phyloP scores from a whole-genome alignment of 2,888 invertebrate genomes.

The Xylota sylvarum region DNA sequence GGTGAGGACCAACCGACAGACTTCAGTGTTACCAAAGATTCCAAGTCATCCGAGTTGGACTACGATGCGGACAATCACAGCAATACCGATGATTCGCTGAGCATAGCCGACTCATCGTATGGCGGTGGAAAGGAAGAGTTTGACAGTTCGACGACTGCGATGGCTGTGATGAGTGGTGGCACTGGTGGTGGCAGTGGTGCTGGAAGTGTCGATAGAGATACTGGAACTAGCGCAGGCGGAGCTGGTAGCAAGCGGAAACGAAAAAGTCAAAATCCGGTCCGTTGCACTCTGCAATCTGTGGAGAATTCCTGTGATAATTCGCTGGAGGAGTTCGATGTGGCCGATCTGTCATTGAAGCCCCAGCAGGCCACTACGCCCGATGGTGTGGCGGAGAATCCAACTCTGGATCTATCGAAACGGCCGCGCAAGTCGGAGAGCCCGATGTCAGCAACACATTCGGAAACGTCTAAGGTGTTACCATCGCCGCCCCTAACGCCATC shows the following conservation, averaged over 20 bases:
- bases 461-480: conserved; percentile 83
- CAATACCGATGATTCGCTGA: conserved; percentile 87
- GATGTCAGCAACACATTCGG: conserved; percentile 77
- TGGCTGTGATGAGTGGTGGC: conserved; percentile 69
- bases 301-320: conserved; percentile 83
- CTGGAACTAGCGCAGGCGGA: conserved; percentile 71
- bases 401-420: conserved; percentile 79
- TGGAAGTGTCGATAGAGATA: conserved; percentile 59
- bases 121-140: conserved; percentile 84
- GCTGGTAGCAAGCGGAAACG: conserved; percentile 91
- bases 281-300: conserved; percentile 87
- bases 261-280: conserved; percentile 94
- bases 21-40: conserved; percentile 87
- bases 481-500: conserved; percentile 84
- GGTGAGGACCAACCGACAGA: conserved; percentile 86
- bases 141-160: conserved; percentile 77
- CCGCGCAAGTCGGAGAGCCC: conserved; percentile 78
- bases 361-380: conserved; percentile 69
- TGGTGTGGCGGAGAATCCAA: conserved; percentile 69
- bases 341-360: conserved; percentile 83
- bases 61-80: conserved; percentile 83
- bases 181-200: conserved; percentile 65
- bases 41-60: conserved; percentile 72
- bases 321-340: conserved; percentile 82
- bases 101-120: conserved; percentile 86